A percentile compares a stretch with the other conserved stretches of the same genome.
phyloP scores from a whole-genome alignment of 2,113 vertebrate species.

The Prionailurus viverrinus region DNA sequence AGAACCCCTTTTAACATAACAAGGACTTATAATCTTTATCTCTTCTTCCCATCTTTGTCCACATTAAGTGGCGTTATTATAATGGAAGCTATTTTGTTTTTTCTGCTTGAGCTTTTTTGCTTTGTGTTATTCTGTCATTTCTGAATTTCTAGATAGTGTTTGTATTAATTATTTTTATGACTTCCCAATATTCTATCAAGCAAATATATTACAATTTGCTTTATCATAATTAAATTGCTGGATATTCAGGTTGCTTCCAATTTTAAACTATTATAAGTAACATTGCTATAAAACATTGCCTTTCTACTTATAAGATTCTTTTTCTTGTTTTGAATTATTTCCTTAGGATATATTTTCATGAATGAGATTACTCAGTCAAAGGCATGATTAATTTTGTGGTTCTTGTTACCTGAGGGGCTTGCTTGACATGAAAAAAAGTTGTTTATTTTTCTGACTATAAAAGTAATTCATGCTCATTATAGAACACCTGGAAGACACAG shows the following conservation, averaged over 20 bases:
- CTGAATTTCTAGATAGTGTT: slow-evolving; percentile 59
- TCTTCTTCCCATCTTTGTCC: slow-evolving; percentile 31
- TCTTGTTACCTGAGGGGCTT: slow-evolving; percentile 65
- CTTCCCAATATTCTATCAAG: slow-evolving; percentile 55
- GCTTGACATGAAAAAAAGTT: slow-evolving; percentile 55
- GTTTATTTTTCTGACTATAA: slow-evolving; percentile 74
- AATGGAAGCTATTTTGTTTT: slow-evolving; percentile 1
- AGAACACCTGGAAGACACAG: slow-evolving; percentile 53
- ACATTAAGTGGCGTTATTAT: slow-evolving; percentile 17
- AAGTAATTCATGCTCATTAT: slow-evolving; percentile 65
- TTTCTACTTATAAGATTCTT: slow-evolving; percentile 53
- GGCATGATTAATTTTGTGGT: slow-evolving; percentile 70
- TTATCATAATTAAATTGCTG: slow-evolving; percentile 75
- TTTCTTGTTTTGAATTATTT: slow-evolving; percentile 74
- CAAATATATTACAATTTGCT: slow-evolving; percentile 74
- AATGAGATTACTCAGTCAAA: slow-evolving; percentile 72
- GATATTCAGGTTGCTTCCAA: slow-evolving; percentile 61
- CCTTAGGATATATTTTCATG: slow-evolving; percentile 77
- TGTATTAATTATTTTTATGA: slow-evolving; percentile 72
- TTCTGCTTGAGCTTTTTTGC: slow-evolving; percentile 49
- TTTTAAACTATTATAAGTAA: slow-evolving; percentile 63
- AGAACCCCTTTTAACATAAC: not conserved
- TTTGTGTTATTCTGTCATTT: not conserved
- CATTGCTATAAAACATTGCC: slow-evolving; percentile 31
- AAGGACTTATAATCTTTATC: slow-evolving; percentile 22